phyloP scores from a whole-genome alignment of 2,888 invertebrate species.

The Chaetoderma sp. region DNA sequence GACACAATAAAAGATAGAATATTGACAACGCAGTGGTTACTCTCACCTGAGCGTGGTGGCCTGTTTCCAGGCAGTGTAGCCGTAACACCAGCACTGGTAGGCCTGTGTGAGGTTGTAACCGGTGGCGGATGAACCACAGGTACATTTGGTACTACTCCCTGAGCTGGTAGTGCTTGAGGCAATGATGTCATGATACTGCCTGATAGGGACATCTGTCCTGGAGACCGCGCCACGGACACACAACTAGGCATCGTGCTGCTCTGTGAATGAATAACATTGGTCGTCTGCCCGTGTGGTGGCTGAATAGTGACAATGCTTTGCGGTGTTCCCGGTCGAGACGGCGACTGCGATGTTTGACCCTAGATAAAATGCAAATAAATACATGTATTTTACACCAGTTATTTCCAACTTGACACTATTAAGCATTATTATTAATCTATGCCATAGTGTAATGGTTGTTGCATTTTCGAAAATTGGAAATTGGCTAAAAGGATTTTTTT shows the following conservation, averaged over 20 bases:
- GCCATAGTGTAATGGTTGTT: neutral
- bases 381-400: too few relatives aligned
- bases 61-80: too few relatives aligned
- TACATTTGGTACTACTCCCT: neutral
- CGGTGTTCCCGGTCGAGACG: slow-evolving; percentile 37
- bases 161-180: neutral
- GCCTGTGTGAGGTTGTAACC: slow-evolving; percentile 11
- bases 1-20: too few relatives aligned
- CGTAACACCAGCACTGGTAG: too few relatives aligned
- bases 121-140: neutral
- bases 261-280: too few relatives aligned
- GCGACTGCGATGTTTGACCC: slow-evolving; percentile 30
- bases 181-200: neutral
- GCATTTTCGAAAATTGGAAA: too few relatives aligned
- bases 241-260: too few relatives aligned
- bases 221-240: slow-evolving; percentile 44
- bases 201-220: slow-evolving; percentile 29
- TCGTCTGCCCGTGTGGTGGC: slow-evolving; percentile 37
- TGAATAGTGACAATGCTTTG: slow-evolving; percentile 52
- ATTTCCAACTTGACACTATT: neutral
- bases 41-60: too few relatives aligned
- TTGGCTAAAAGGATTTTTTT: too few relatives aligned
- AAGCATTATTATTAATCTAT: neutral
- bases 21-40: too few relatives aligned
- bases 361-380: slow-evolving; percentile 24